A percentile compares a stretch with the other conserved stretches of the same genome.
Evolutionary conservation across 2,113 vertebrate species (phyloP).

Genomic region (Eolophus roseicapilla): DNA sequence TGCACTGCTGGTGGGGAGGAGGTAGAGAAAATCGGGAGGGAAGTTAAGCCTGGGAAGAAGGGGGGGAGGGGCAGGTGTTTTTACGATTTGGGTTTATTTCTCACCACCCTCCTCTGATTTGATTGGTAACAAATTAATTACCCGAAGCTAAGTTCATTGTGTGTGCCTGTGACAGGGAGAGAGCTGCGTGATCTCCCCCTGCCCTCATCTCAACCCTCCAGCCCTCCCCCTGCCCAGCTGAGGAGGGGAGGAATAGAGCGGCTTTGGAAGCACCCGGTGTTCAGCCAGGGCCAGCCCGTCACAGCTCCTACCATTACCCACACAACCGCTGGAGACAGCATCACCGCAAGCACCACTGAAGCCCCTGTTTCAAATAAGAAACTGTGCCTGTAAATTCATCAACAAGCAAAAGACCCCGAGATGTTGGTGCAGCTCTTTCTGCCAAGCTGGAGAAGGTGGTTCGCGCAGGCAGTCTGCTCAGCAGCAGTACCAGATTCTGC

Average conservation of each 20-base stretch:
- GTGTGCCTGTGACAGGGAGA: background rate
- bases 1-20: background rate
- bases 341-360: background rate
- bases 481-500: background rate
- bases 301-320: background rate
- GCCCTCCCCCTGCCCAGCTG: background rate
- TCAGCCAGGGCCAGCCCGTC: background rate
- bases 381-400: background rate
- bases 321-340: background rate
- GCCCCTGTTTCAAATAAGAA: background rate
- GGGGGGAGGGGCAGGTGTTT: background rate
- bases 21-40: no score
- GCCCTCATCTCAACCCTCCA: fast-evolving
- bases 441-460: background rate
- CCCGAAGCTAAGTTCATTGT: fast-evolving
- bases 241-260: background rate
- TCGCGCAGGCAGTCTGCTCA: background rate
- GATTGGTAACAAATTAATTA: background rate
- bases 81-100: background rate
- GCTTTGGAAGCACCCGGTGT: background rate
- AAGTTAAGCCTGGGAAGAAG: background rate
- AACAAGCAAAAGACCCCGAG: background rate
- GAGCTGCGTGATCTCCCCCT: background rate
- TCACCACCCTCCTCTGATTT: background rate
- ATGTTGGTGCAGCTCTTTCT: background rate